Conservation (phyloP, 2,113 vertebrate genomes). For the Picathartes gymnocephalus region DNA sequence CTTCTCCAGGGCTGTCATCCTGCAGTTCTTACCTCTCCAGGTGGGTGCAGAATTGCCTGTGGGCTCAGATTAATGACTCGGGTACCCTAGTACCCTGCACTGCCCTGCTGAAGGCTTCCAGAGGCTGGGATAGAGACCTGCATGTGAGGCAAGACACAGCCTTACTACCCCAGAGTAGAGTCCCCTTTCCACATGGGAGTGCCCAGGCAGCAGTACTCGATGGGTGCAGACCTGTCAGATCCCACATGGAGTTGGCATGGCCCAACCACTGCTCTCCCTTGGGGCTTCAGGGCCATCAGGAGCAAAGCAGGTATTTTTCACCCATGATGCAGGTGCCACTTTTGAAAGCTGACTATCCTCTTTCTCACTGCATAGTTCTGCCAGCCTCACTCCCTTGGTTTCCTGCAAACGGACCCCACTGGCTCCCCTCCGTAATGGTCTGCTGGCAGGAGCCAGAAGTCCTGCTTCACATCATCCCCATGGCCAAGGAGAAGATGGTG, state of each 20-base stretch:
- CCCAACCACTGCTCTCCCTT: neutral
- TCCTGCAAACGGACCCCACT: neutral
- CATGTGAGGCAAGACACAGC: fast-evolving
- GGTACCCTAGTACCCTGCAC: neutral
- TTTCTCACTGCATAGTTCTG: neutral
- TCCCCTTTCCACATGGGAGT: fast-evolving
- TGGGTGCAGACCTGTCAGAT: neutral
- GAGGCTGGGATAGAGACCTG: neutral
- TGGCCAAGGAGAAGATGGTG: neutral
- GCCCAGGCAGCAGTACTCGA: neutral
- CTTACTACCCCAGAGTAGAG: too few relatives aligned
- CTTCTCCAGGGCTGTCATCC: neutral
- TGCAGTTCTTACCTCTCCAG: neutral
- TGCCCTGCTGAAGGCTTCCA: neutral
- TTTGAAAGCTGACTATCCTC: neutral
- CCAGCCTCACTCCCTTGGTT: neutral
- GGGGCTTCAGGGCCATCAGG: neutral
- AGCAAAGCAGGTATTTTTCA: neutral
- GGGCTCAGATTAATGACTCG: neutral
- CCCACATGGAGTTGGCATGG: neutral
- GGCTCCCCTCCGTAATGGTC: fast-evolving
- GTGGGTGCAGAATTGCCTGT: neutral
- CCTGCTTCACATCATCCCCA: neutral
- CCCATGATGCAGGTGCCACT: fast-evolving
- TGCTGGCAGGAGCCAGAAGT: neutral